Percentiles rank a stretch among this genome's conserved stretches.
These are phyloP conservation scores for Tupiocoris notatus DNA, from an alignment of 2,888 invertebrate species.

Conservation along the genomic window DNA sequence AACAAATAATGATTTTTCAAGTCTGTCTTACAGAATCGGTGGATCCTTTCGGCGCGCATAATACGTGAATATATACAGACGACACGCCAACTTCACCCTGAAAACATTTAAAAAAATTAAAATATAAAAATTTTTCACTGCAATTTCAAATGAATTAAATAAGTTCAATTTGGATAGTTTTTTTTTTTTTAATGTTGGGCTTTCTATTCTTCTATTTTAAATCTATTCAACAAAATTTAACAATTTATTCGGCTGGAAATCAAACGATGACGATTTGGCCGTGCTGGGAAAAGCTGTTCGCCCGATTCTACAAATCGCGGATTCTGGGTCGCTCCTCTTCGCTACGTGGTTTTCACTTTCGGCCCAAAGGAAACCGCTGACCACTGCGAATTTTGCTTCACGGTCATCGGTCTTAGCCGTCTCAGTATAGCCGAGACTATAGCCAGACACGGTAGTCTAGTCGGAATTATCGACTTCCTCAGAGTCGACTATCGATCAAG, in stretches of 20 bases:
- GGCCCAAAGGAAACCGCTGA: slow-evolving; percentile 6
- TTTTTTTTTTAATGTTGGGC: no score
- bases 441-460: not conserved
- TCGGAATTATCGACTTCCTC: not conserved
- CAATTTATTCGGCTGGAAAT: no score
- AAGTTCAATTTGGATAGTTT: no score
- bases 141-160: no score
- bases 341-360: slow-evolving; percentile 14
- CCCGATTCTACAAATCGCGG: not conserved
- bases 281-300: no score
- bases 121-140: not conserved
- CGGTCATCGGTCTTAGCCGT: slow-evolving; percentile 10
- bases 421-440: not conserved
- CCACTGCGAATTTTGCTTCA: slow-evolving; percentile 10
- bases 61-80: slow-evolving; percentile 80
- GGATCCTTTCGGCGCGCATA: slow-evolving; percentile 77
- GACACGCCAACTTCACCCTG: slow-evolving; percentile 75
- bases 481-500: not conserved
- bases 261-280: no score
- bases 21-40: slow-evolving; percentile 74
- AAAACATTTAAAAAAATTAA: slow-evolving; percentile 24
- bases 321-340: not conserved
- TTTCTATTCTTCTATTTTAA: no score
- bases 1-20: no score
- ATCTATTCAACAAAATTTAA: no score